phyloP scores from a whole-genome alignment of 2,888 invertebrate genomes.

The Eulithis testata region DNA sequence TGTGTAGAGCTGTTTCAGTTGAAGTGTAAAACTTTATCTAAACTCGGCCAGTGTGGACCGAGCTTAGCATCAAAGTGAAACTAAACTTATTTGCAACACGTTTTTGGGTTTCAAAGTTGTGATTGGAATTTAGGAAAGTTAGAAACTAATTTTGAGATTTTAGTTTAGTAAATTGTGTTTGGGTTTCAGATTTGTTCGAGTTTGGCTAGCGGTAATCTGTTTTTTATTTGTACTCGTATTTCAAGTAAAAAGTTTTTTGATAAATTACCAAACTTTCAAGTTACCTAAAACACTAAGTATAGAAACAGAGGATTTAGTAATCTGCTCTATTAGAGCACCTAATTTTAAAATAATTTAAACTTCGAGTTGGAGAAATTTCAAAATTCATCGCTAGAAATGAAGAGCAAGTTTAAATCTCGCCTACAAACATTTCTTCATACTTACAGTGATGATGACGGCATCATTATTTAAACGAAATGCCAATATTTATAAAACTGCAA shows the following conservation, averaged over 20 bases:
- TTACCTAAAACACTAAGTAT: too few relatives aligned
- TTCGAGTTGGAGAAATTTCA: too few relatives aligned
- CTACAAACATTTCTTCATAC: too few relatives aligned
- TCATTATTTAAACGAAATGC: too few relatives aligned
- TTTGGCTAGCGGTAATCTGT: conserved; percentile 9
- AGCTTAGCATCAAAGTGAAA: conserved; percentile 37
- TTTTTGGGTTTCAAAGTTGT: conserved; percentile 41
- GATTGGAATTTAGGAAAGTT: conserved; percentile 41
- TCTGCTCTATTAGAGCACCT: too few relatives aligned
- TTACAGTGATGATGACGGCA: too few relatives aligned
- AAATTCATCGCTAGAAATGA: too few relatives aligned
- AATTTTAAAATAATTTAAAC: too few relatives aligned
- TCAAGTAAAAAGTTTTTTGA: background rate
- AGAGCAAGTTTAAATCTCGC: too few relatives aligned
- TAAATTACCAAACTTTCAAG: background rate
- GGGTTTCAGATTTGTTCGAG: conserved; percentile 25
- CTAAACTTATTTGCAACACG: conserved; percentile 43
- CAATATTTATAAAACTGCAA: too few relatives aligned
- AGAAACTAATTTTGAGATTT: conserved; percentile 38
- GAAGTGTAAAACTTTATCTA: conserved; percentile 13
- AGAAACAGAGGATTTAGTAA: too few relatives aligned
- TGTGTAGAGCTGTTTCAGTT: conserved; percentile 14
- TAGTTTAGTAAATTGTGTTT: conserved; percentile 38
- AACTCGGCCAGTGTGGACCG: conserved; percentile 17
- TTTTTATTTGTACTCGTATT: conserved; percentile 6